Evolutionary conservation across 2,797 vertebrate species (phyloP), one percentile per base, ranked within the genome.

Genomic region (Diplodus sargus): DNA sequence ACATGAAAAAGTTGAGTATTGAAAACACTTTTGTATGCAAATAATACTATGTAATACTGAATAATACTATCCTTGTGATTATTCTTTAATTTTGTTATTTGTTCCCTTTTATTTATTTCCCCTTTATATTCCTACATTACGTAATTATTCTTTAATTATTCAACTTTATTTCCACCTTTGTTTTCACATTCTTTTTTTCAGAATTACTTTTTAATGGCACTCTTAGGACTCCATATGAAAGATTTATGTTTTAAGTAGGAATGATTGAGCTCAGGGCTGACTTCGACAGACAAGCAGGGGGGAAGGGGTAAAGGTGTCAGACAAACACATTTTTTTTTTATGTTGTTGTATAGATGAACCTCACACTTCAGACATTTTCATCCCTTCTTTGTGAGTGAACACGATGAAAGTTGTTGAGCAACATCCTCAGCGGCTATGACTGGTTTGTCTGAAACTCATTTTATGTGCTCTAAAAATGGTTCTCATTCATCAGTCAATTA

Each of bases 401-500:
- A 51, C 4, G 5, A 61, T 16, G 6, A 34, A 67, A 20, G 16
- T 56, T 69, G 2, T 53, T 20, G 6, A 3, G 9, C 18, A 28
- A 30, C 11, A 3, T 60, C 9, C 30, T 58, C 16, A 39, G 16
- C 34, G 62, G 25, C 23, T 68, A 23, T 25, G 47, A 15, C 47
- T 30, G 30, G 17, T 66, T 67, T 70, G 20, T 12, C 39, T 58
- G 66, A 76, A 70, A 60, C 25, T 68, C 72, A 80, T 72, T 12
- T 16, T 23, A 64, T 59, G 34, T 74, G 6, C 13, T 66, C 23
- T 25, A 59, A 83, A 39, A 81, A 51, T 28, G 15, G 28, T 20
- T 70, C 67, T 59, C 4, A 58, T 64, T 76, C 60, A 67, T 54
- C 12, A 49, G 16, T 61, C 73, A 23, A 72, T 86, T 69, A 69